Evolutionary conservation across 2,797 vertebrate genomes (phyloP).

Genomic region (Nasua narica): DNA sequence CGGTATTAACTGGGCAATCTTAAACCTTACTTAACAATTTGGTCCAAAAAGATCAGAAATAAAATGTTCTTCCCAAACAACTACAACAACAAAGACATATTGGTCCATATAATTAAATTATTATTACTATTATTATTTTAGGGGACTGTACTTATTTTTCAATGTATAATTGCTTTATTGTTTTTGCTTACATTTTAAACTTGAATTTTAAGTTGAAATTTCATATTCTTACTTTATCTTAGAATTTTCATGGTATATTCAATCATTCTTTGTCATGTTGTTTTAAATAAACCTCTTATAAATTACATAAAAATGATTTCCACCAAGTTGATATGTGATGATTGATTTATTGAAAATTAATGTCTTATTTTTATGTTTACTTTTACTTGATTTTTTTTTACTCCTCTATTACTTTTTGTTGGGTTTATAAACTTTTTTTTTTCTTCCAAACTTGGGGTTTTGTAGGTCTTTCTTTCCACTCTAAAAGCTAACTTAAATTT

Average conservation of each 20-base stretch:
- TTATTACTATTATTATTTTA: not conserved
- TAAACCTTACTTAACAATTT: not conserved
- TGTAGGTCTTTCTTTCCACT: not conserved
- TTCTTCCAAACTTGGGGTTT: not conserved
- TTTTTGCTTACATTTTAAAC: not conserved
- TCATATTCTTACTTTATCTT: not conserved
- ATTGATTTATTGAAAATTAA: not conserved
- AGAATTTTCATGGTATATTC: not conserved
- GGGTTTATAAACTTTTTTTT: not conserved
- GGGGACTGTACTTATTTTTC: not conserved
- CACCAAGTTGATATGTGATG: not conserved
- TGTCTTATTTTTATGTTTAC: not conserved
- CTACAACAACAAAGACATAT: not conserved
- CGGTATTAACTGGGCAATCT: not conserved
- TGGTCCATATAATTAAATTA: not conserved
- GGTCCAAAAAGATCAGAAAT: not conserved
- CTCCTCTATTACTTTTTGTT: not conserved
- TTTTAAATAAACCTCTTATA: not conserved
- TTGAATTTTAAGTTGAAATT: not conserved
- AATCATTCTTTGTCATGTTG: not conserved
- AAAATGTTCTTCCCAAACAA: not conserved
- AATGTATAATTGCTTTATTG: not conserved
- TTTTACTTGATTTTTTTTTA: not conserved
- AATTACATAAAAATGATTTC: not conserved
- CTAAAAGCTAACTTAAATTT: not conserved